Conservation (phyloP, 53 echinoderm and acorn worm species). For the Stichopus horrens region DNA sequence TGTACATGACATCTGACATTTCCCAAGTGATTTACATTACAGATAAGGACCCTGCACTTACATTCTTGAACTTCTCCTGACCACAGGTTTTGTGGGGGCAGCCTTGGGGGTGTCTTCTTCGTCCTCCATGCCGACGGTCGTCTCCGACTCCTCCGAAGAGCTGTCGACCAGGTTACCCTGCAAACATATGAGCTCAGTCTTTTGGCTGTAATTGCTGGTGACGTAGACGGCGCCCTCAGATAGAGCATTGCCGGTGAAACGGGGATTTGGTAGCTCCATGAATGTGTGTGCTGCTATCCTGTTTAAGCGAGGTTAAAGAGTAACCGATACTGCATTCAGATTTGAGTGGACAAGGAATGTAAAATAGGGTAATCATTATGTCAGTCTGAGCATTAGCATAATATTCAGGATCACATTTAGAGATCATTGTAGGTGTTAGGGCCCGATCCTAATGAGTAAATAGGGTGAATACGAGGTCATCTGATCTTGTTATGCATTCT, state of each 20-base stretch:
- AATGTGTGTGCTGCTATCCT: constrained; percentile 70
- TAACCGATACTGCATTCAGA: too few species aligned
- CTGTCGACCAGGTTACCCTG: constrained; percentile 66
- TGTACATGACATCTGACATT: too few species aligned
- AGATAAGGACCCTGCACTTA: background rate
- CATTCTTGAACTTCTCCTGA: constrained; percentile 37
- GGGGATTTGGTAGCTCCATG: constrained; percentile 80
- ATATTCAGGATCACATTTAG: too few species aligned
- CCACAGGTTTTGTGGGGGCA: background rate
- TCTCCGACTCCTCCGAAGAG: background rate
- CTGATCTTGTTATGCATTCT: too few species aligned
- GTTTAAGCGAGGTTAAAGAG: background rate
- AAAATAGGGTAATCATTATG: background rate
- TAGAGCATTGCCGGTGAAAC: constrained; percentile 79
- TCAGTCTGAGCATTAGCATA: too few species aligned
- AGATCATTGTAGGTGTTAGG: too few species aligned
- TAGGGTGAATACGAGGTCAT: too few species aligned
- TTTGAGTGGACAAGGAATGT: background rate
- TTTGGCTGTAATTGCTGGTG: constrained; percentile 63
- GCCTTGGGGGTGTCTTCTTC: constrained; percentile 38
- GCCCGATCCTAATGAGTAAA: too few species aligned
- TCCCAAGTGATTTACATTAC: too few species aligned
- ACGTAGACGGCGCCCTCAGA: constrained; percentile 82
- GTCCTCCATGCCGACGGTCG: background rate
- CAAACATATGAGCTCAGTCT: constrained; percentile 79